phyloP scores from a whole-genome alignment of 2,113 vertebrate species.

The Callocephalon fimbriatum region DNA sequence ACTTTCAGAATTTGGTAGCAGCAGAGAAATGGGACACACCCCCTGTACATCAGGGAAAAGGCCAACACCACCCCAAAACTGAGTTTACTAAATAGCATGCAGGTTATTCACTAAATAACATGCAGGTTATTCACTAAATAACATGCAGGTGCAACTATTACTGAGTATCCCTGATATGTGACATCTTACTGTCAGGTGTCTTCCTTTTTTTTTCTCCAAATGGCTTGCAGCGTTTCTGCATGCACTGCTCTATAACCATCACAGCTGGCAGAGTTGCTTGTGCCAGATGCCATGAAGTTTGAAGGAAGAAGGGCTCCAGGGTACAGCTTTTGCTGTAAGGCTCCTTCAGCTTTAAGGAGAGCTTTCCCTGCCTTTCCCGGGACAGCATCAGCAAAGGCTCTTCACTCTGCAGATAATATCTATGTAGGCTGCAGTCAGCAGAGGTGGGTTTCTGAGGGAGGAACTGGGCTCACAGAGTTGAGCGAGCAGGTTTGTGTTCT shows the following conservation, averaged over 20 bases:
- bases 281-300: neutral
- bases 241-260: neutral
- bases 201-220: neutral
- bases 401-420: fast-evolving
- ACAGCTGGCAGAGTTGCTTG: neutral
- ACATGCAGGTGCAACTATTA: neutral
- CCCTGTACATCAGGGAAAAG: neutral
- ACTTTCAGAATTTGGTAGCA: neutral
- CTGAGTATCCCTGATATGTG: neutral
- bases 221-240: neutral
- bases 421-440: neutral
- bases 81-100: neutral
- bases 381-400: neutral
- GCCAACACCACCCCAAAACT: neutral
- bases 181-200: neutral
- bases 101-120: neutral
- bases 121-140: neutral
- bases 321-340: neutral
- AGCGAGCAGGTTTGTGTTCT: neutral
- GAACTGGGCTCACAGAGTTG: neutral
- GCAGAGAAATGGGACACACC: neutral
- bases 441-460: neutral
- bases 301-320: neutral
- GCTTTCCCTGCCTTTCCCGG: neutral
- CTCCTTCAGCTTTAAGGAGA: neutral